A percentile compares a stretch with the other conserved stretches of the same genome.
These are phyloP conservation scores for Plectropomus leopardus DNA, from an alignment of 2,113 vertebrate genomes.

Conservation along the genomic window DNA sequence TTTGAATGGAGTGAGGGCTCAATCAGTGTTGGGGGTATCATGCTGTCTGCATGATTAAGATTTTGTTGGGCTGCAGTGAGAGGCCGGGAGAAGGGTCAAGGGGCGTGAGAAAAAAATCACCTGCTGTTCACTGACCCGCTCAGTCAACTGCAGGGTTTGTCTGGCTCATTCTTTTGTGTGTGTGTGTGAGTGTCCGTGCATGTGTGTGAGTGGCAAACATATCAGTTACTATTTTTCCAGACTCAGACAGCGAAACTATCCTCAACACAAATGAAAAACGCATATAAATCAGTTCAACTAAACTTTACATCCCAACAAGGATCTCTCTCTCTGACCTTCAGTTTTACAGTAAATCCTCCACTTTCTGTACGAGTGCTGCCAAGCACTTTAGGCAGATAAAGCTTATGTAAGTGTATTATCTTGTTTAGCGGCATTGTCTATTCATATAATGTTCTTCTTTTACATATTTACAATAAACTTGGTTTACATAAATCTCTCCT, in stretches of 20 bases:
- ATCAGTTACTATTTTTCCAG: neutral
- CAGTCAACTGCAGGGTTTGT: slow-evolving; percentile 58
- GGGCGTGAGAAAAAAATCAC: slow-evolving; percentile 79
- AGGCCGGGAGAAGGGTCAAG: slow-evolving; percentile 66
- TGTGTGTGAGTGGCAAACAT: neutral
- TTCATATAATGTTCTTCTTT: neutral
- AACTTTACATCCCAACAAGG: neutral
- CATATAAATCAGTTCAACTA: neutral
- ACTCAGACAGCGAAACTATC: neutral
- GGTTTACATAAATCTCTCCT: neutral
- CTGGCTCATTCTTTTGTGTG: slow-evolving; percentile 13
- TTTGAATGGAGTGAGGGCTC: slow-evolving; percentile 6
- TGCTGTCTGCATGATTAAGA: slow-evolving; percentile 61
- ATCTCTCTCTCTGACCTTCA: slow-evolving; percentile 4
- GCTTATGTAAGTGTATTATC: neutral
- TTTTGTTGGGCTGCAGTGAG: slow-evolving; percentile 53
- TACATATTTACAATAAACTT: neutral
- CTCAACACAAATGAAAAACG: neutral
- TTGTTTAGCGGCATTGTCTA: neutral
- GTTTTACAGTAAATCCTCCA: neutral
- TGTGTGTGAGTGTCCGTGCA: neutral
- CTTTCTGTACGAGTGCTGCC: neutral
- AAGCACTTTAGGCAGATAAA: neutral
- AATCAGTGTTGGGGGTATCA: slow-evolving; percentile 18
- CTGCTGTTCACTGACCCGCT: slow-evolving; percentile 69